A percentile compares a stretch with the other conserved stretches of the same genome.
Conservation (phyloP, 2,888 invertebrate genomes). For the Pandemis corylana region DNA sequence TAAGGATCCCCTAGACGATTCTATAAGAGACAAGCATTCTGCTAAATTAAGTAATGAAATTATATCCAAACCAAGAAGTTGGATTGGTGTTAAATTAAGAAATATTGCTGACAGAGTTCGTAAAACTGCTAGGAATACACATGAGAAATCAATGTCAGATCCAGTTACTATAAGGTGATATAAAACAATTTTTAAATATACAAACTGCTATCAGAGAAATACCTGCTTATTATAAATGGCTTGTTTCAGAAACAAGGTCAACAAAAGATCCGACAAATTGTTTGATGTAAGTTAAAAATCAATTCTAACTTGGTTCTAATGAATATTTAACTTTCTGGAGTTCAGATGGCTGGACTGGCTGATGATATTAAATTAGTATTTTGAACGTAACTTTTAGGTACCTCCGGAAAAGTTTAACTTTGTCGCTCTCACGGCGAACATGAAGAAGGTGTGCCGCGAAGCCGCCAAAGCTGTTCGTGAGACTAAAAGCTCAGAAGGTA, state of each 20-base stretch:
- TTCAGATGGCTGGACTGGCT: no score
- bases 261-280: not conserved
- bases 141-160: not conserved
- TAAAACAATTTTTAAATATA: not conserved
- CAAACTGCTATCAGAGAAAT: not conserved
- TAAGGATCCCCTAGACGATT: constrained; percentile 58
- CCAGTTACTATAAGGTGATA: not conserved
- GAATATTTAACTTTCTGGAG: no score
- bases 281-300: not conserved
- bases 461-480: constrained; percentile 63
- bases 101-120: constrained; percentile 55
- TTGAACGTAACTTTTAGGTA: constrained; percentile 38
- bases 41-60: constrained; percentile 50
- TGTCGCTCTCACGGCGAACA: constrained; percentile 57
- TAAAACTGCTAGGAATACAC: constrained; percentile 15
- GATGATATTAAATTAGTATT: not conserved
- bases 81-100: constrained; percentile 66
- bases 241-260: not conserved
- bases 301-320: not conserved
- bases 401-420: constrained; percentile 54
- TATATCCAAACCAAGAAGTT: constrained; percentile 60
- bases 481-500: constrained; percentile 60
- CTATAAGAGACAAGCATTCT: constrained; percentile 53
- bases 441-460: constrained; percentile 66
- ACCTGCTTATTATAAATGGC: not conserved